phyloP scores from a whole-genome alignment of 2,888 invertebrate species.

The Villa cingulata region DNA sequence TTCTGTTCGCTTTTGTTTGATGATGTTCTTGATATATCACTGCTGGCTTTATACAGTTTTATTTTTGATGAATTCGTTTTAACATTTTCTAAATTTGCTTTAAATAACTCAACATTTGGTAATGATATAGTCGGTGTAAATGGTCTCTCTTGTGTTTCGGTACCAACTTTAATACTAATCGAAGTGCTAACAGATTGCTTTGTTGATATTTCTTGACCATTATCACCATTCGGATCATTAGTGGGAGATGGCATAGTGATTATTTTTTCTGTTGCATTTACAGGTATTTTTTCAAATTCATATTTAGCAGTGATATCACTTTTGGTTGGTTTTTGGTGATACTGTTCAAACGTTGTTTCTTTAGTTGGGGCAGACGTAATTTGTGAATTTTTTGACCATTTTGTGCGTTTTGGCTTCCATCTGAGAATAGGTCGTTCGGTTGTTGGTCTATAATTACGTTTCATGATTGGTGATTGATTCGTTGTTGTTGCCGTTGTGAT shows the following conservation, averaged over 20 bases:
- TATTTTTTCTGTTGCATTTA: slow-evolving; percentile 11
- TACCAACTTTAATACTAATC: slow-evolving; percentile 40
- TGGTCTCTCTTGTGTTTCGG: slow-evolving; percentile 28
- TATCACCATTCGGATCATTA: background rate
- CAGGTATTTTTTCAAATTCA: slow-evolving; percentile 12
- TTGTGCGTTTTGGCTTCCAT: slow-evolving; percentile 25
- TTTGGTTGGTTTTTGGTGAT: background rate
- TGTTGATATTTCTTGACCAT: slow-evolving; percentile 21
- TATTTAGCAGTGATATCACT: slow-evolving; percentile 1
- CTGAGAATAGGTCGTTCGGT: slow-evolving; percentile 27
- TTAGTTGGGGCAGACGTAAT: slow-evolving; percentile 10
- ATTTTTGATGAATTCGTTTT: slow-evolving; percentile 12
- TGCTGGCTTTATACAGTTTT: slow-evolving; percentile 21
- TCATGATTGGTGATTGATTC: slow-evolving; percentile 1
- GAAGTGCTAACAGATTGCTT: slow-evolving; percentile 41
- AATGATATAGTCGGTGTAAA: slow-evolving; percentile 14
- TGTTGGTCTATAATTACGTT: slow-evolving; percentile 11
- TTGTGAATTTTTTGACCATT: slow-evolving; percentile 9
- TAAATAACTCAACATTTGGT: slow-evolving; percentile 13
- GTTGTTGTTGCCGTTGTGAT: slow-evolving; percentile 22
- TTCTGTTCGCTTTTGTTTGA: slow-evolving; percentile 2
- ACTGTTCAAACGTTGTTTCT: slow-evolving; percentile 8
- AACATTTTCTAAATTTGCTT: slow-evolving; percentile 13
- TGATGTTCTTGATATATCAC: background rate
- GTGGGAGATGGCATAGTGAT: slow-evolving; percentile 14